These are phyloP conservation scores for Metacarcinus magister DNA, from an alignment of 2,888 invertebrate species.

Conservation along the genomic window DNA sequence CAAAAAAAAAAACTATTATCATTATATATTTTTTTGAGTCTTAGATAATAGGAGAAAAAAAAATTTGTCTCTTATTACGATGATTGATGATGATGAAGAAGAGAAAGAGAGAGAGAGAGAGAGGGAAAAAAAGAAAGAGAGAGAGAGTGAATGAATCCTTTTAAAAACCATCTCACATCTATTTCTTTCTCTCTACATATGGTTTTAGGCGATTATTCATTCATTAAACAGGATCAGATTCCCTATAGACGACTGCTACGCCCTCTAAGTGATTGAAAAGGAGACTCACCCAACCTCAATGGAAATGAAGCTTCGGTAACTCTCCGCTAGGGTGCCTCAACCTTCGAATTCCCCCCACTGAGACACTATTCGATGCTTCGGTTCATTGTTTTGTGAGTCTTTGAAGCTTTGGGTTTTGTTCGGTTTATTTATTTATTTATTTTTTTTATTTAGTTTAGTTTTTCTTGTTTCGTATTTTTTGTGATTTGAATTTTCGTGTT, in stretches of 20 bases:
- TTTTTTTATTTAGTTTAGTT: neutral
- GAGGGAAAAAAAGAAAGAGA: neutral
- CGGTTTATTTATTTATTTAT: neutral
- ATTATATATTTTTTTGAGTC: neutral
- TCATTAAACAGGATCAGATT: conserved; percentile 20
- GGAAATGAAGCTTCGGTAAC: neutral
- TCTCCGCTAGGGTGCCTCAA: neutral
- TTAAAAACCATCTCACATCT: conserved; percentile 1
- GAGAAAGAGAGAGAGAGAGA: neutral
- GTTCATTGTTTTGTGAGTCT: neutral
- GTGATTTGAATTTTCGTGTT: neutral
- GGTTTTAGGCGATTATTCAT: conserved; percentile 56
- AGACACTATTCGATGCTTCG: neutral
- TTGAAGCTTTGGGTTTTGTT: neutral
- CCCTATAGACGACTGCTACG: neutral
- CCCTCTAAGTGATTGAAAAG: conserved; percentile 66
- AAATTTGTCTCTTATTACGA: too few species aligned
- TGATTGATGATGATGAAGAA: neutral
- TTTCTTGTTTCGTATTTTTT: neutral
- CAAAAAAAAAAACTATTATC: neutral
- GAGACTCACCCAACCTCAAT: neutral
- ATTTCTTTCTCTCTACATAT: neutral
- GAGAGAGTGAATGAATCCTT: conserved; percentile 23
- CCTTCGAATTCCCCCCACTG: neutral
- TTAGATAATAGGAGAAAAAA: too few species aligned